Evolutionary conservation across 2,888 invertebrate genomes (phyloP), one percentile per base, ranked within the genome.

Genomic region (Schrankia costaestrigalis): DNA sequence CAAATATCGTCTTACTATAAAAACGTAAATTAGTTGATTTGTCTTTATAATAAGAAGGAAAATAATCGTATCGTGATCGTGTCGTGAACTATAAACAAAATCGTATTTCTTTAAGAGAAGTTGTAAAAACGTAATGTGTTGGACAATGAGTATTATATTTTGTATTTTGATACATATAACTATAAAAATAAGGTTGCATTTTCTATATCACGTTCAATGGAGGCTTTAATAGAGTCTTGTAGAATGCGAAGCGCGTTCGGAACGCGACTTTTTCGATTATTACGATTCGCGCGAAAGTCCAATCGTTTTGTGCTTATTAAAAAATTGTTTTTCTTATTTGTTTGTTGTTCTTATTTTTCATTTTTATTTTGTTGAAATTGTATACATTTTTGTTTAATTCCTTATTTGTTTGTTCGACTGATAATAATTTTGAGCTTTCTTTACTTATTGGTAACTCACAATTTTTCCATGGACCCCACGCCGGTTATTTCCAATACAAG

Each of bases 231-330:
- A 77, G 69, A 76, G 63, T 52, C 68, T 65, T 64, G 71, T 64
- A 70, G 74, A 77, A 78, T 76, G 64, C 67, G 52, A 51, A 49
- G 60, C 64, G 56, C 68, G 71, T 67, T 64, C 51, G 64, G 71
- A 69, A 70, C 67, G 63, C 59, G 56, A 59, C 56, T 71, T 77
- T 77, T 77, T 75, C 63, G 71, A 71, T 71, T 71, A 76, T 72
- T 67, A 65, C 67, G 68, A 70, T 71, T 71, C 69, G 76, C 69
- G 68, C 65, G 64, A 64, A 64, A 62, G 56, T 56, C 53, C 53
- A 48, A 58, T 47, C 40, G 49, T 47, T 63, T 56, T 54, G 55
- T 37, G 50, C 36, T 45, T 40, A 56, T 57, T 55, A 56, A 46
- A 57, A 53, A 50, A 50, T 32, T 42, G 37, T 22, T 39, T 46